Evolutionary conservation across 2,113 vertebrate species (phyloP).

Genomic region (Myotis brandtii): DNA sequence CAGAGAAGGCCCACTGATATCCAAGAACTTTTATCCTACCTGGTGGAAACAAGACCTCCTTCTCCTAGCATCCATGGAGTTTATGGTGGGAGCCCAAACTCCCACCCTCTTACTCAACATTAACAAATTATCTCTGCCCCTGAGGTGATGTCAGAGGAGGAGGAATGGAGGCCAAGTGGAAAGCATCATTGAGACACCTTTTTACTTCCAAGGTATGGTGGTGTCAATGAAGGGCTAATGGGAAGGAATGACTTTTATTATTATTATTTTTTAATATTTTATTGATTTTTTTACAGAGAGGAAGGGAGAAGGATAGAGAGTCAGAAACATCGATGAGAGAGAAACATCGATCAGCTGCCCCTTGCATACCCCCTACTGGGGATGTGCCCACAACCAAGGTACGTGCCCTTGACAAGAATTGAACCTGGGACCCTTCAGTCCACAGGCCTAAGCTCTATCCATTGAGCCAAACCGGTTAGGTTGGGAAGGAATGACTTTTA

Average conservation of each 20-base stretch:
- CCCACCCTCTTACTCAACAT: neutral
- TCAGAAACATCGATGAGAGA: too few species aligned
- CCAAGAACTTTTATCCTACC: neutral
- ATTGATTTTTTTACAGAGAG: too few species aligned
- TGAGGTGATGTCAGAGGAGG: neutral
- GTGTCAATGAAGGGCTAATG: neutral
- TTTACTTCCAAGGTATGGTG: neutral
- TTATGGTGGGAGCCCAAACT: neutral
- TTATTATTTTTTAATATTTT: too few species aligned
- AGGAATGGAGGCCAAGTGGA: neutral
- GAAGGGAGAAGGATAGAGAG: too few species aligned
- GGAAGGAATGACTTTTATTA: neutral
- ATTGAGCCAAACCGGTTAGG: too few species aligned
- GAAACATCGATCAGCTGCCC: too few species aligned
- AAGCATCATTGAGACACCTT: neutral
- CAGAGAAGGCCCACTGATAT: neutral
- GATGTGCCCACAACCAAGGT: too few species aligned
- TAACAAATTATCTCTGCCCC: neutral
- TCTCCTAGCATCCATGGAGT: neutral
- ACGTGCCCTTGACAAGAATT: too few species aligned
- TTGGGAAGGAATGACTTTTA: neutral
- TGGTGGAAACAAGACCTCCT: neutral
- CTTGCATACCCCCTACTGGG: too few species aligned
- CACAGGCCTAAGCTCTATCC: too few species aligned
- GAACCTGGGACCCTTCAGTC: too few species aligned